Evolutionary conservation across 2,888 invertebrate genomes (phyloP).

Genomic region (Epinotia nisella): DNA sequence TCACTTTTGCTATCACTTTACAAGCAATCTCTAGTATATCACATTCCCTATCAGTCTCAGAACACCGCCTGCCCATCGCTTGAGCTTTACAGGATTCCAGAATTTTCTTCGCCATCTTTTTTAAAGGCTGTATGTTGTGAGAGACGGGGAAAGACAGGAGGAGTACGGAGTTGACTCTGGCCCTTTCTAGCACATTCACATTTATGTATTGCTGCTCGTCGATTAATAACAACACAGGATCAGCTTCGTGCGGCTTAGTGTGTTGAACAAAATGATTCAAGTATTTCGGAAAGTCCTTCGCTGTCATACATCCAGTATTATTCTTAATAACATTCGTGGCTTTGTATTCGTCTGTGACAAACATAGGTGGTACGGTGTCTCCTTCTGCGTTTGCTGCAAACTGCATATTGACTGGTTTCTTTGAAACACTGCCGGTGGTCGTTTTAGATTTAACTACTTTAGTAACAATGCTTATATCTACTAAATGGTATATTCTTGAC

Average conservation of each 20-base stretch:
- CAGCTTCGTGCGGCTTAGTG: neutral
- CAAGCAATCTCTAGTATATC: neutral
- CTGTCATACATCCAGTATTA: neutral
- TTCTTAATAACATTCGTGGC: neutral
- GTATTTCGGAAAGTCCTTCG: neutral
- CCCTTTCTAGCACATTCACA: slow-evolving; percentile 10
- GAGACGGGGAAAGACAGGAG: neutral
- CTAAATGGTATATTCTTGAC: slow-evolving; percentile 7
- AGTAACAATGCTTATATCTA: neutral
- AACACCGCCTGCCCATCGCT: neutral
- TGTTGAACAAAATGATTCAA: neutral
- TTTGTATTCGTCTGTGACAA: neutral
- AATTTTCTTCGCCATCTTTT: neutral
- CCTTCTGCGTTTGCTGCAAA: slow-evolving; percentile 5
- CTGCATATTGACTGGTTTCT: neutral
- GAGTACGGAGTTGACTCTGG: neutral
- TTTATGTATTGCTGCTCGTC: neutral
- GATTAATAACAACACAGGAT: slow-evolving; percentile 3
- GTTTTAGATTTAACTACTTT: neutral
- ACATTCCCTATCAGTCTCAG: neutral
- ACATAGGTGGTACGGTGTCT: neutral
- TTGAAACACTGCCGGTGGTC: neutral
- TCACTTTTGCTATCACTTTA: neutral
- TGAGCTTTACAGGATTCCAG: neutral
- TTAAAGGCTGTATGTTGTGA: neutral